Evolutionary conservation across 2,797 vertebrate species (phyloP).

Genomic region (Emys orbicularis): DNA sequence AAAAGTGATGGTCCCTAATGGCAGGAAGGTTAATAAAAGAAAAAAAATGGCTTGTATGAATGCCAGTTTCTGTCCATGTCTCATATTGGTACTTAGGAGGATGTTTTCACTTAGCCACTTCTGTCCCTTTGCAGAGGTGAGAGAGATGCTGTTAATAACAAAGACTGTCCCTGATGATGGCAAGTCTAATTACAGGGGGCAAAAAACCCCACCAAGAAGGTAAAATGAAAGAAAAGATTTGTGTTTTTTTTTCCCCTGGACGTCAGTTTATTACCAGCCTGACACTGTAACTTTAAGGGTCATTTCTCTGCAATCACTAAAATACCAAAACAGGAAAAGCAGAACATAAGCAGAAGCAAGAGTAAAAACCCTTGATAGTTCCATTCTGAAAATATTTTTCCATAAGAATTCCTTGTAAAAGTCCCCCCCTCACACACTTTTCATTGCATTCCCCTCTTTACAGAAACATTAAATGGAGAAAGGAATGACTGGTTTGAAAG

Average conservation of each 20-base stretch:
- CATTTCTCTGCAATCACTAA: constrained; percentile 78
- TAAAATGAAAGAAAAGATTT: constrained; percentile 73
- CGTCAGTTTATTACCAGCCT: constrained; percentile 77
- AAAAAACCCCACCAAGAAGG: constrained; percentile 31
- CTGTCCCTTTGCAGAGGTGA: constrained; percentile 68
- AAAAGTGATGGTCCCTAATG: constrained; percentile 55
- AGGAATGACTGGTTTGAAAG: not conserved
- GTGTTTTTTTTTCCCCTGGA: constrained; percentile 50
- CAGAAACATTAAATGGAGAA: not conserved
- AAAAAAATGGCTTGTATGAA: constrained; percentile 45
- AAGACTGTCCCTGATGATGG: constrained; percentile 71
- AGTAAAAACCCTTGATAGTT: constrained; percentile 43
- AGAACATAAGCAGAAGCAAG: constrained; percentile 41
- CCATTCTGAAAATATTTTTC: constrained; percentile 69
- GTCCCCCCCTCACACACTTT: not conserved
- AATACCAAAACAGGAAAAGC: constrained; percentile 74
- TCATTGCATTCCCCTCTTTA: not conserved
- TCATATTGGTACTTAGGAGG: not conserved
- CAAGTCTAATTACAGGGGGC: constrained; percentile 78
- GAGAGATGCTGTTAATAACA: constrained; percentile 71
- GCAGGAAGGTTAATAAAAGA: constrained; percentile 64
- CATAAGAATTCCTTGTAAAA: constrained; percentile 59
- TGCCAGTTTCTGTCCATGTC: constrained; percentile 41
- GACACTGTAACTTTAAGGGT: constrained; percentile 80
- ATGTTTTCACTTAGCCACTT: constrained; percentile 61